Evolutionary conservation across 2,888 invertebrate genomes (phyloP), one percentile per base, ranked within the genome.

Genomic region (Lepidonotus clava): DNA sequence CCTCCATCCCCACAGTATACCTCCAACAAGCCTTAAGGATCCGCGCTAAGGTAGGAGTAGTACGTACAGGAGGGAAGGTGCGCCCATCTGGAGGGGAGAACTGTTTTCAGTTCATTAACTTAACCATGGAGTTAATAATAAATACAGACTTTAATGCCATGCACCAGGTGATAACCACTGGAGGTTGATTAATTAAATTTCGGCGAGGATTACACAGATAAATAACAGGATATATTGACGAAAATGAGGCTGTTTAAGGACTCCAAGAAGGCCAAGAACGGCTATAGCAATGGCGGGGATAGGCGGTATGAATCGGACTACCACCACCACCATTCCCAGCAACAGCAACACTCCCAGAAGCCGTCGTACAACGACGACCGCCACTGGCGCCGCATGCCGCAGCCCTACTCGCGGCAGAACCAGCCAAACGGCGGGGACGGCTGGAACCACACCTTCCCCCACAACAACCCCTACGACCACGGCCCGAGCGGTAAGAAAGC

Each of bases 391-490:
- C 2, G 32, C 28, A 1, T 2, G 53, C 53, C 4, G 53, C 4
- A 24, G 2, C 6, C 21, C 21, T 53, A 18, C 2, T 11, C 28
- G 11, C 61, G 28, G 61, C 61, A 61, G 61, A 2, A 28, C 28
- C 4, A 32, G 61, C 2, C 61, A 36, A 24, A 71, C 38, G 36
- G 36, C 34, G 71, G 34, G 36, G 36, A 38, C 71, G 21, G 21
- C 36, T 46, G 8, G 18, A 34, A 71, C 71, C 38, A 71, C n/a
- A 71, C 71, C 5, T 71, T 71, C 71, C 38, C 71, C 2, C 71
- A 71, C n/a, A 36, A 71, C 71, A 34, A 0, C 0, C 38, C 71
- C 18, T 38, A 71, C 8, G 38, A 24, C 0, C 36, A 36, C 4
- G 24, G 5, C 28, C 24, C n/a, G 28, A 34, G 38, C 2, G 5